Base-by-base conservation (phyloP, 1,140 invertebrate species). In the Zaprionus ornatus region DNA sequence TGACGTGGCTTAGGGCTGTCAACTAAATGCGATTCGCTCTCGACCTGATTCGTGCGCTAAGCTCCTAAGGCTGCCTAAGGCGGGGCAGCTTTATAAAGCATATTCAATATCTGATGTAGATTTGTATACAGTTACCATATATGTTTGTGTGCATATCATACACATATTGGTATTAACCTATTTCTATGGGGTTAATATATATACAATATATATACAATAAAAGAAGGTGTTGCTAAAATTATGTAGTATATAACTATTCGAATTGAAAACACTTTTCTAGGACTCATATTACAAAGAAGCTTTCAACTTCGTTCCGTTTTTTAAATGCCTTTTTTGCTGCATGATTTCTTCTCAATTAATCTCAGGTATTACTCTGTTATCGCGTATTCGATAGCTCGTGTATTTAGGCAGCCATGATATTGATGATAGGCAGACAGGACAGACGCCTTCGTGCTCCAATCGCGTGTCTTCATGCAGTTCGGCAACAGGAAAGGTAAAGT, bases 371-470 rank as follows among this genome's bases (percentile, higher is more conserved):
- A 82, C 19, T 10, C 61, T 70, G 12, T 54, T 32, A 2, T 64
- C 42, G 52, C 86, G 86, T 0, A 37, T 54, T 0, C 60, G 82
- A 37, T 87, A 90, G 0, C 57, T 9, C 0, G 57, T 37, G n/a
- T 63, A 78, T 27, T 74, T 90, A 0, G 86, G 86, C 7, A 90
- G 32, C 74, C 74, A 85, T 3, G 77, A 82, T 68, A 90, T 65
- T 9, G 77, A 0, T 0, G 25, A 56, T 23, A 90, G 23, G 52
- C 86, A 90, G 23, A 85, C 25, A 0, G 86, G 86, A 32, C 86
- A 90, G 48, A 55, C 80, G 19, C 86, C 79, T 50, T 78, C 75
- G 10, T 85, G 64, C 40, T 82, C 81, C 1, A 85, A 40, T 12
- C 61, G 40, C n/a, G n/a, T 70, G 2, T 23, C 4, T 0, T 57